Conservation (phyloP, 1,140 invertebrate species). For the Neuroterus valhalla region DNA sequence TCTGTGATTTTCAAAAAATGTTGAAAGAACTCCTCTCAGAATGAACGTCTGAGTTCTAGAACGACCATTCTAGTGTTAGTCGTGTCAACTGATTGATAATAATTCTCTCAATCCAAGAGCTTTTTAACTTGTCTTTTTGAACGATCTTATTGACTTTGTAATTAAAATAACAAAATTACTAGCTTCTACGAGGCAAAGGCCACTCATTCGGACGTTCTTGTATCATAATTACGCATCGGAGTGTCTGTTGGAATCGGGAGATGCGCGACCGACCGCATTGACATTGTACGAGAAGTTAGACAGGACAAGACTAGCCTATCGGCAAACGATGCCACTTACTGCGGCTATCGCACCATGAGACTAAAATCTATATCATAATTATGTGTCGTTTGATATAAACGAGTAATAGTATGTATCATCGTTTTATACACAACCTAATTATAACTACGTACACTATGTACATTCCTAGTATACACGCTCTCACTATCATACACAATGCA, state of each 20-base stretch:
- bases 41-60: too few species aligned
- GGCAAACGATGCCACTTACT: constrained; percentile 59
- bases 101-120: neutral
- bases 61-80: too few species aligned
- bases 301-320: constrained; percentile 72
- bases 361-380: constrained; percentile 75
- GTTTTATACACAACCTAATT: constrained; percentile 75
- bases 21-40: too few species aligned
- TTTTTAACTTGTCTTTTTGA: neutral
- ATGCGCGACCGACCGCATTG: constrained; percentile 54
- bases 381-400: constrained; percentile 74
- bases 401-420: constrained; percentile 74
- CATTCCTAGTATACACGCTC: constrained; percentile 73
- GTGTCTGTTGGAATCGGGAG: constrained; percentile 36
- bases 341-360: constrained; percentile 70
- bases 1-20: too few species aligned
- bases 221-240: constrained; percentile 60
- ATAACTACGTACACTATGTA: constrained; percentile 74
- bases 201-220: constrained; percentile 65
- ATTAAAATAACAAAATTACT: neutral
- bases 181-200: constrained; percentile 50
- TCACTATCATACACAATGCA: constrained; percentile 68
- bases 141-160: constrained; percentile 36
- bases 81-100: too few species aligned
- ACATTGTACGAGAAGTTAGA: constrained; percentile 58